phyloP scores from a whole-genome alignment of 2,888 invertebrate species.

The Entomobrya proxima region DNA sequence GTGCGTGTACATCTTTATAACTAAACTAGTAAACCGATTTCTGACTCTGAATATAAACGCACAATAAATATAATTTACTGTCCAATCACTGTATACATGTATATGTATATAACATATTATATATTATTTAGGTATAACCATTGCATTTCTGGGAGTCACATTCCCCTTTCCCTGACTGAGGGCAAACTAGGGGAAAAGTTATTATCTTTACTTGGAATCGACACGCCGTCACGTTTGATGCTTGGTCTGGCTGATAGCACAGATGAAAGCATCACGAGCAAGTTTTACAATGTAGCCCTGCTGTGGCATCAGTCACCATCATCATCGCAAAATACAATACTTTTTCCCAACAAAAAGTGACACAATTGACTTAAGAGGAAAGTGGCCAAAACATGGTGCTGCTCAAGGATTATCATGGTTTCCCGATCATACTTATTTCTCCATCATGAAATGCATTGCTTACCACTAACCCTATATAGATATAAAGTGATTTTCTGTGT shows the following conservation, averaged over 20 bases:
- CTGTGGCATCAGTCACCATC: constrained; percentile 41
- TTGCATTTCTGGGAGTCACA: constrained; percentile 24
- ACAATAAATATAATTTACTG: not conserved
- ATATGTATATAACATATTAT: not conserved
- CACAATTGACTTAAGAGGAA: constrained; percentile 67
- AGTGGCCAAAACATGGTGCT: constrained; percentile 62
- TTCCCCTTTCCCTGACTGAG: constrained; percentile 51
- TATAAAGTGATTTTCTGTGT: constrained; percentile 29
- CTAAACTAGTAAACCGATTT: too few species aligned
- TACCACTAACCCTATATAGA: not conserved
- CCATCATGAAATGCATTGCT: constrained; percentile 10
- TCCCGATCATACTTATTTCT: constrained; percentile 43
- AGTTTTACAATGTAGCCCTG: not conserved
- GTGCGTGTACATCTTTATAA: too few species aligned
- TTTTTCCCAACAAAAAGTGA: constrained; percentile 46
- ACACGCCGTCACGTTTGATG: constrained; percentile 71
- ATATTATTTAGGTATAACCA: constrained; percentile 22
- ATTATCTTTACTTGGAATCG: constrained; percentile 64
- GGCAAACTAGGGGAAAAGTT: constrained; percentile 61
- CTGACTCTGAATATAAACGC: too few species aligned
- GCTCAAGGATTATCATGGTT: constrained; percentile 51
- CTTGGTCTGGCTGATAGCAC: constrained; percentile 45
- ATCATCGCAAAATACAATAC: constrained; percentile 22
- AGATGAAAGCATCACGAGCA: constrained; percentile 17
- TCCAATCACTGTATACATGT: not conserved